Evolutionary conservation across 2,888 invertebrate species (phyloP), one percentile per base, ranked within the genome.

Genomic region (Drosophila diplacantha): DNA sequence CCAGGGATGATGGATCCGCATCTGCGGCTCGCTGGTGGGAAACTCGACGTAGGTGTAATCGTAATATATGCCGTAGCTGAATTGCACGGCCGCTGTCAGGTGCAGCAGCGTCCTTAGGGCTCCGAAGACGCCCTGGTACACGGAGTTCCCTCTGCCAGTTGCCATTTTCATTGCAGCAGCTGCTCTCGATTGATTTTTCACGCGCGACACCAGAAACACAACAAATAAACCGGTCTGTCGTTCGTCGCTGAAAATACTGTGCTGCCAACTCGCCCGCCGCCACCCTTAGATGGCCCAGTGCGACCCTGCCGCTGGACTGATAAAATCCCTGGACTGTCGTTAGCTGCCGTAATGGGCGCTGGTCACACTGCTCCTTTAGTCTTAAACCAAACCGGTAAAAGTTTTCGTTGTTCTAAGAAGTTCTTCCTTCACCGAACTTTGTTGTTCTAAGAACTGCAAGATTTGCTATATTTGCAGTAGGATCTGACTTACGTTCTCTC

Each of bases 51-150:
- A 91, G 65, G 88, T 89, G 86, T 90, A 92, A 85, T 94, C 93
- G 87, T 92, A 94, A 86, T 92, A 93, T 77, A 93, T 91, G 39
- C 92, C 92, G 86, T 90, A 93, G 63, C 89, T 90, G 85, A 93
- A 93, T 82, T 93, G 92, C 37, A 91, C 87, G 6, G 91, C 91
- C 9, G 91, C 93, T 70, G 92, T 83, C n/a, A 92, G 85, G 85
- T 93, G 93, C 39, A 88, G 38, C 44, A 87, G 61, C 11, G 81
- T 76, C 3, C 83, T 75, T 22, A 87, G 51, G 5, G 87, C 69
- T 44, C 85, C 86, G 63, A 81, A 87, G 51, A 85, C 69, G 32
- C 86, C 84, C 38, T 72, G 73, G 59, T 85, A 80, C 46, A 84
- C 71, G 11, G 84, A 60, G 50, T 79, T 73, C 18, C 74, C 69